Evolutionary conservation across 2,888 invertebrate species (phyloP), one percentile per base, ranked within the genome.

Genomic region (Drosophila heteroneura): DNA sequence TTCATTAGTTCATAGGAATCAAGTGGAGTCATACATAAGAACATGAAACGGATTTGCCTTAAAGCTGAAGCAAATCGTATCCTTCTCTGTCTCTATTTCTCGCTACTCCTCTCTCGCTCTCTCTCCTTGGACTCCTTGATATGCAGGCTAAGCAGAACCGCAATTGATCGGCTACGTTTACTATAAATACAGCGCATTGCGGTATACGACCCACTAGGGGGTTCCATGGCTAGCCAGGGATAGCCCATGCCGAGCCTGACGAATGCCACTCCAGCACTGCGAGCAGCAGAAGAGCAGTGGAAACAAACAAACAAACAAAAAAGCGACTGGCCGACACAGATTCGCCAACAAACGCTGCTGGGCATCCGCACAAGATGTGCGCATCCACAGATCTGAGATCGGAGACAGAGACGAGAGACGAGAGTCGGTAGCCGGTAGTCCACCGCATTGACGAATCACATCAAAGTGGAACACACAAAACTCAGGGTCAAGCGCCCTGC

Each of bases 391-490:
- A 47, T 52, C 37, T 16, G 62, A 39, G 30, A 26, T 60, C 58
- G 16, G 22, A 41, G 67, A n/a, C 32, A 66, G 54, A 64, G 53
- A n/a, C 35, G 16, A 66, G 54, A 64, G 53, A n/a, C 35, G 16
- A 32, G 22, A 54, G 74, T 67, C 84, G 78, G 83, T 89, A 90
- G 86, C 83, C 77, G 78, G 85, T 82, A 83, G 90, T 90, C 79
- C 88, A 91, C 92, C 92, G 83, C 92, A 92, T 81, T 91, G 92
- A 91, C 91, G 91, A 91, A 92, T 91, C 86, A 85, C 82, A 92
- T 91, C 92, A 91, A 91, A 91, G 92, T 91, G 92, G 83, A 91
- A 91, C 92, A 89, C 79, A 58, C 79, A 58, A 60, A 69, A 69
- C 58, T 67, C 75, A 63, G 66, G 69, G 74, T 85, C 87, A 89